phyloP scores from a whole-genome alignment of 2,113 vertebrate genomes.

The Tragelaphus buxtoni region DNA sequence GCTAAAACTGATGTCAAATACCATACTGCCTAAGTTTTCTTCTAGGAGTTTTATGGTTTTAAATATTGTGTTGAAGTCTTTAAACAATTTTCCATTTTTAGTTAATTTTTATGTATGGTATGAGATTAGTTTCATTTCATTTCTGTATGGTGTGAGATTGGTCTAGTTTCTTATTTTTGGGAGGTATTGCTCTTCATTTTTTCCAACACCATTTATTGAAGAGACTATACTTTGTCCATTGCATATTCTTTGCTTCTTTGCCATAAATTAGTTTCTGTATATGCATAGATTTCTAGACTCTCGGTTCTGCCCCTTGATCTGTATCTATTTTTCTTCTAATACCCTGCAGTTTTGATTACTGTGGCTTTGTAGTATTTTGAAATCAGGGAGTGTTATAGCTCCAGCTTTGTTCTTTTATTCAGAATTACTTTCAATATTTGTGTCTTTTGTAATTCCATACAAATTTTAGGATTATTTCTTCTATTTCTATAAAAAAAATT shows the following conservation, averaged over 20 bases:
- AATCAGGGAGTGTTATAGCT: neutral
- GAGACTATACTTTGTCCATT: neutral
- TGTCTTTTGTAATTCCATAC: neutral
- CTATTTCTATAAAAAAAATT: neutral
- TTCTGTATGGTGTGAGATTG: neutral
- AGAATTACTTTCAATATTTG: neutral
- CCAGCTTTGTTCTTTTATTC: neutral
- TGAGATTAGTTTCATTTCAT: neutral
- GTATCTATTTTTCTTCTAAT: neutral
- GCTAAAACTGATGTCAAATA: neutral
- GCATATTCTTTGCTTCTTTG: neutral
- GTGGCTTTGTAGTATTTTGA: neutral
- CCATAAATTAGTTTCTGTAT: neutral
- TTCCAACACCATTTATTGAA: neutral
- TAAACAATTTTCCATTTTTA: neutral
- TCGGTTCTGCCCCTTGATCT: neutral
- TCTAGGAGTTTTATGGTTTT: neutral
- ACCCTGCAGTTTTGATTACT: neutral
- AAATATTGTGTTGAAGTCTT: neutral
- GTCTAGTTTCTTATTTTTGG: neutral
- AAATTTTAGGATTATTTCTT: neutral
- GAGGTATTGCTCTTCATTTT: neutral
- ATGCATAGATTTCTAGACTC: neutral
- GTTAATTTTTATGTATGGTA: neutral
- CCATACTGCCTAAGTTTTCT: neutral